These are phyloP conservation scores for Heterotis niloticus DNA, from an alignment of 2,113 vertebrate genomes.

Conservation along the genomic window DNA sequence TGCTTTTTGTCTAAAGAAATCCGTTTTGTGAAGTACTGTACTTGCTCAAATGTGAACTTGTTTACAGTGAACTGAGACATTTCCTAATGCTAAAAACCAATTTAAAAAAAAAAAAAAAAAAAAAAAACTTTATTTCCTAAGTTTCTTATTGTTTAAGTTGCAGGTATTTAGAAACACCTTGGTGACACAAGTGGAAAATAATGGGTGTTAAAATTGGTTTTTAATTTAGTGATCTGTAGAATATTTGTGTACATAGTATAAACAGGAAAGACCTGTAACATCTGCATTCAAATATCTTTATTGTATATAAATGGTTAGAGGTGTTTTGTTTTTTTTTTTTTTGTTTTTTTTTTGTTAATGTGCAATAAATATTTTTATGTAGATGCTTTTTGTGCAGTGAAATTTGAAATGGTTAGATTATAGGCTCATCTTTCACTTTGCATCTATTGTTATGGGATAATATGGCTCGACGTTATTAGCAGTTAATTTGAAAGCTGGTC, in stretches of 20 bases:
- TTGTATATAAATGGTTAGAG: too few species aligned
- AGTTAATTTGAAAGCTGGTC: too few species aligned
- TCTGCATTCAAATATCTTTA: too few species aligned
- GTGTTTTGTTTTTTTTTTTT: too few species aligned
- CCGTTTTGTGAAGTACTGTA: background rate
- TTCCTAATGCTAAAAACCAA: too few species aligned
- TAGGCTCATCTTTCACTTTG: background rate
- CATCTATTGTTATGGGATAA: background rate
- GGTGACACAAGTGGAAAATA: too few species aligned
- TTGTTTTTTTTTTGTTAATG: constrained; percentile 6
- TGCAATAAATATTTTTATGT: constrained; percentile 1
- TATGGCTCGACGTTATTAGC: background rate
- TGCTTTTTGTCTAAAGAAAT: background rate
- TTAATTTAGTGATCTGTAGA: too few species aligned
- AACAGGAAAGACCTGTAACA: background rate
- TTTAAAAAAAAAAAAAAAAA: too few species aligned
- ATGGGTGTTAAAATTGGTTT: too few species aligned
- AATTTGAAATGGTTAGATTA: background rate
- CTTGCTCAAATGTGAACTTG: background rate
- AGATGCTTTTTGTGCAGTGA: background rate
- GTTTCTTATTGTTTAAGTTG: too few species aligned
- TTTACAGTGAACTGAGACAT: background rate
- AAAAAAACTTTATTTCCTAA: too few species aligned
- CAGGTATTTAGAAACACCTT: too few species aligned
- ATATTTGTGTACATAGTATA: constrained; percentile 1